These are phyloP conservation scores for Sander vitreus DNA, from an alignment of 2,113 vertebrate genomes.

Conservation along the genomic window DNA sequence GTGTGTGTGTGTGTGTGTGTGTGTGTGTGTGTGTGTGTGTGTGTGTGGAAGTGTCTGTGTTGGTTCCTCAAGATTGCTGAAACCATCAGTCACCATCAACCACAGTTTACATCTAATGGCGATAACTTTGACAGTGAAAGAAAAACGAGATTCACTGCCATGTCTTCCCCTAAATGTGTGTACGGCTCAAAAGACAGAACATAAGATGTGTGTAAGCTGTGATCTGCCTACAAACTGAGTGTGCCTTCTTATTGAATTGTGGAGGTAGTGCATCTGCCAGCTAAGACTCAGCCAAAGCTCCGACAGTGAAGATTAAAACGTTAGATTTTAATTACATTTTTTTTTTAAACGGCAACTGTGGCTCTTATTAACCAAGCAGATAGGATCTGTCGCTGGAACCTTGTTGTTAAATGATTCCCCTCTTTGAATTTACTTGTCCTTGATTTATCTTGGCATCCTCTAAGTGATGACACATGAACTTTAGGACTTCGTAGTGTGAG, in stretches of 20 bases:
- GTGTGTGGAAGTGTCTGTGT: background rate
- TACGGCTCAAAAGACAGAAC: constrained; percentile 1
- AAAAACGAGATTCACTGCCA: background rate
- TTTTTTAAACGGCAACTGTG: background rate
- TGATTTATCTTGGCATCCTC: constrained; percentile 23
- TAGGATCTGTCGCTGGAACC: constrained; percentile 21
- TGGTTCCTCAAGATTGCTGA: background rate
- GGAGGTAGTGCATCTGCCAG: constrained; percentile 24
- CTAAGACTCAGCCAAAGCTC: constrained; percentile 47
- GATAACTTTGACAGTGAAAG: constrained; percentile 3
- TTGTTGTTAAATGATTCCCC: constrained; percentile 23
- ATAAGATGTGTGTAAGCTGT: constrained; percentile 41
- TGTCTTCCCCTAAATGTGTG: background rate
- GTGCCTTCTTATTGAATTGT: constrained; percentile 21
- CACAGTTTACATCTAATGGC: constrained; percentile 4
- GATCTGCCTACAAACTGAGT: constrained; percentile 40
- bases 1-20: background rate
- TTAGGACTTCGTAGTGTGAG: background rate
- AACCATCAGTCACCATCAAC: no score
- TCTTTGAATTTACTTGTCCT: constrained; percentile 24
- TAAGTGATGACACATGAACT: constrained; percentile 15
- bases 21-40: background rate
- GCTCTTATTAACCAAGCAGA: constrained; percentile 33
- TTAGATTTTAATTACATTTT: constrained; percentile 51
- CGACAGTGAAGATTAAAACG: constrained; percentile 24